Base-by-base conservation (phyloP, 2,888 invertebrate species). In the Steinernema carpocapsae region DNA sequence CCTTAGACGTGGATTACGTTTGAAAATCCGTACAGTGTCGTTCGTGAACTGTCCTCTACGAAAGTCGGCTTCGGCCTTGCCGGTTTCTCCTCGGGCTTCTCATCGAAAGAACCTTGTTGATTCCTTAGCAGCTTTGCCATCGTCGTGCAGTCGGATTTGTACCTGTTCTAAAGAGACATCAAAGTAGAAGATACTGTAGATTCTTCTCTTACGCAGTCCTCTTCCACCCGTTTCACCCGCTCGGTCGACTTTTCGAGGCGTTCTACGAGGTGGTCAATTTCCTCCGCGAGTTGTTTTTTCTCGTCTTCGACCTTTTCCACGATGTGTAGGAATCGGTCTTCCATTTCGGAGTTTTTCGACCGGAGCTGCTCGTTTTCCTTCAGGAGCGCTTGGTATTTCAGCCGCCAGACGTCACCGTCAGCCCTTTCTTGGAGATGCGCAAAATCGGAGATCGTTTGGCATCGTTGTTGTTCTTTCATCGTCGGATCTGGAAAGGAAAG, bases 251-350 rank as follows among this genome's bases (percentile, higher is more conserved):
- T 64, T n/a, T 64, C 64, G 32, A 64, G 17, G 29, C 64, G 64
- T 12, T 64, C 29, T 17, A 64, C 64, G 4, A 64, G 64, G 19
- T 64, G 64, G 32, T 64, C 64, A n/a, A 64, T 64, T n/a, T 64
- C 64, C 17, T 64, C 64, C 12, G 64, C 64, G 17, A 64, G 64
- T 32, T 64, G 64, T 26, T 64, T 22, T 17, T 64, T 64, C 64
- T 64, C 64, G 17, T 32, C 37, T 64, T 64, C 64, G 32, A 64
- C 64, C 32, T 64, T 64, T n/a, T 64, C 64, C 29, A 64, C 64
- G 32, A 64, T 19, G 19, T 64, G 64, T 17, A 64, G 64, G 32
- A 64, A 64, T 26, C 64, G 22, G 10, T 64, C 64, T n/a, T 64
- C 64, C 64, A 64, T 64, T 17, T 64, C 64, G 1, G 64, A 29